Conservation (phyloP, 2,888 invertebrate genomes). For the Hymenopus coronatus region DNA sequence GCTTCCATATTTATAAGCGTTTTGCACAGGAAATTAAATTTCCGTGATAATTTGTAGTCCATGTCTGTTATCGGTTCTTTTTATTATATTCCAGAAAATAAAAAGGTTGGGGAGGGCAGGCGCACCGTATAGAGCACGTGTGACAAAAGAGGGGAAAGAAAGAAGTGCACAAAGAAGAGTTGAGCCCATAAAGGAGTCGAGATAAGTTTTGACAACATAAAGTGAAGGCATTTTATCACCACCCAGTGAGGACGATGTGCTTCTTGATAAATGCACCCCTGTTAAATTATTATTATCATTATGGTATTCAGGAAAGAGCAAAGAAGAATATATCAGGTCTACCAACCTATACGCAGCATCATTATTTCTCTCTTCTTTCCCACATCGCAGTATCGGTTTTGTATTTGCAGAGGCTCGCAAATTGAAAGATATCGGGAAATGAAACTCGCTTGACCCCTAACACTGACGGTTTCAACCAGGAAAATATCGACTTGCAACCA, state of each 20-base stretch:
- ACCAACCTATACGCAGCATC: neutral
- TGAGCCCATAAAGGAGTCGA: neutral
- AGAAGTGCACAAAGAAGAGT: neutral
- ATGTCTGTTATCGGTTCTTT: neutral
- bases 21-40: neutral
- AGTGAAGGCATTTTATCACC: neutral
- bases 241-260: neutral
- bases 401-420: neutral
- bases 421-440: neutral
- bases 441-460: neutral
- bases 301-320: neutral
- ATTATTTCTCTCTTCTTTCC: neutral
- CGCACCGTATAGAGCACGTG: neutral
- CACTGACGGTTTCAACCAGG: neutral
- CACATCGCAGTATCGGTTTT: neutral
- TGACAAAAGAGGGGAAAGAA: neutral
- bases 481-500: neutral
- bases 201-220: neutral
- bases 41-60: neutral
- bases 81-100: neutral
- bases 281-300: neutral
- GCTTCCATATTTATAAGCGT: neutral
- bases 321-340: neutral
- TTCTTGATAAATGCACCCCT: neutral
- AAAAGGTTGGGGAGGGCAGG: neutral